These are phyloP conservation scores for Magallana nippona DNA, from an alignment of 2,888 invertebrate species.

Conservation along the genomic window DNA sequence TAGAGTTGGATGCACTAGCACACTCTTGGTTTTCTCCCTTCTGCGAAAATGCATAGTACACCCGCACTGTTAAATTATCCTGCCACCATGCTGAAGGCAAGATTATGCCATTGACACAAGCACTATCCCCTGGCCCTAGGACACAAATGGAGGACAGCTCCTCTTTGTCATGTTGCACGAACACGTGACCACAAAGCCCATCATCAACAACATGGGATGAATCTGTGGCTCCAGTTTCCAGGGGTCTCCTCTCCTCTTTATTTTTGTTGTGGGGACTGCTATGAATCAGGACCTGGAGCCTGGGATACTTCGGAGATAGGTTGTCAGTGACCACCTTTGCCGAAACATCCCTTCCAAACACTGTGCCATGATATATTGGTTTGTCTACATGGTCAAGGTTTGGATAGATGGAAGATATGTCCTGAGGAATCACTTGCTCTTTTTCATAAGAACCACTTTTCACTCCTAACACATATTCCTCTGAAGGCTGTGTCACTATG, in stretches of 20 bases:
- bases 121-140: constrained; percentile 92
- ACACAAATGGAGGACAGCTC: constrained; percentile 93
- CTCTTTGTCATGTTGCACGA: constrained; percentile 79
- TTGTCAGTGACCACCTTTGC: constrained; percentile 94
- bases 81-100: constrained; percentile 95
- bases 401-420: constrained; percentile 54
- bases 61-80: constrained; percentile 82
- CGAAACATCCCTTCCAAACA: constrained; percentile 88
- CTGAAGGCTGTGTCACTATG: constrained; percentile 93
- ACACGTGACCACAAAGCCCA: constrained; percentile 76
- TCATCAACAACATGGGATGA: background rate
- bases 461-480: constrained; percentile 93
- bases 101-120: constrained; percentile 92
- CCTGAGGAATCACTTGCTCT: constrained; percentile 86
- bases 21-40: constrained; percentile 74
- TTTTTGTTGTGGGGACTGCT: constrained; percentile 80
- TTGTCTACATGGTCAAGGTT: constrained; percentile 45
- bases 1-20: constrained; percentile 72
- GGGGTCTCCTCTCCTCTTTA: constrained; percentile 30
- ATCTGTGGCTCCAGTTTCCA: constrained; percentile 26
- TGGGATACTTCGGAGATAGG: constrained; percentile 92
- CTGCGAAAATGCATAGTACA: constrained; percentile 91
- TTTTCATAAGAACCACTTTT: constrained; percentile 97
- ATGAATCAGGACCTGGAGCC: constrained; percentile 95
- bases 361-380: constrained; percentile 63